Conservation (phyloP, 2,797 vertebrate species). For the Aldrovandia affinis region DNA sequence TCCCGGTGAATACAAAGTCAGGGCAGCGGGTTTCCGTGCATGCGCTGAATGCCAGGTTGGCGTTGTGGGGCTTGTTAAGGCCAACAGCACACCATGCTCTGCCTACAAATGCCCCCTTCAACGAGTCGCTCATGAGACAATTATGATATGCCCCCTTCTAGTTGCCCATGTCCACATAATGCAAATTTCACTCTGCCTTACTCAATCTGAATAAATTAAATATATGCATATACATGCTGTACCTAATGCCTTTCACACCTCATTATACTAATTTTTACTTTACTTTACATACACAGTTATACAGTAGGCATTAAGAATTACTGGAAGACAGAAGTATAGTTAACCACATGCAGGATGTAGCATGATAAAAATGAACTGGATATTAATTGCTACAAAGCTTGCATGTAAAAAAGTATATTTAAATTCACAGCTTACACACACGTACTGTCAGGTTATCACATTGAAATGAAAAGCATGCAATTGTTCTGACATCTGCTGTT, state of each 20-base stretch:
- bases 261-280: neutral
- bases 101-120: conserved; percentile 19
- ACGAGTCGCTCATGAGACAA: conserved; percentile 5
- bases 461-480: neutral
- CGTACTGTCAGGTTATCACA: neutral
- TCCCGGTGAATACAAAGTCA: neutral
- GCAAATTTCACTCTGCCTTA: conserved; percentile 1
- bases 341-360: neutral
- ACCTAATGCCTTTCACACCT: neutral
- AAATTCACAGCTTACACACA: neutral
- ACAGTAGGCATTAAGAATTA: neutral
- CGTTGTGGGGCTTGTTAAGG: neutral
- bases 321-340: neutral
- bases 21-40: conserved; percentile 2
- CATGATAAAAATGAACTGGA: neutral
- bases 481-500: neutral
- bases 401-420: neutral
- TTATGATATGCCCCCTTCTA: conserved; percentile 21
- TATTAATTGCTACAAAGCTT: neutral
- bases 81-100: conserved; percentile 1
- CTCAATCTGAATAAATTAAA: conserved; percentile 26
- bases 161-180: conserved; percentile 10
- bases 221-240: neutral
- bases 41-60: neutral
- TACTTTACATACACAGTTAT: neutral